Evolutionary conservation across 2,113 vertebrate species (phyloP), one percentile per base, ranked within the genome.

Genomic region (Platycercus adscitus): DNA sequence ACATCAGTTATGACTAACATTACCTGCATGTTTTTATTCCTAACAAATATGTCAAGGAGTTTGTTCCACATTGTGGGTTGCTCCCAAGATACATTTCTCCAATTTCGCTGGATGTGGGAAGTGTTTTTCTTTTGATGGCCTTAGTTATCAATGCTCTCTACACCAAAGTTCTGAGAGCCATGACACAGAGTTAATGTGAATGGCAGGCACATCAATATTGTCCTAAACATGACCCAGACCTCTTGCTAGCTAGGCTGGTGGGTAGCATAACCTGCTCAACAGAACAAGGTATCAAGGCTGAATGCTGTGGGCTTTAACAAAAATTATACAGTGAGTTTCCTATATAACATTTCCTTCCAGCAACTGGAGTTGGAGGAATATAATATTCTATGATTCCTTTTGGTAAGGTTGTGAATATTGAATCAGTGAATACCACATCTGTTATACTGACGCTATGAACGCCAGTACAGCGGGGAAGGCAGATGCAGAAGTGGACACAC

Each of bases 171-270:
- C 16, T 11, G 46, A 58, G 23, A 76, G 18, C 29, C n/a, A 58
- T 0, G 0, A 43, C 17, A 50, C 0, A 1, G 33, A 1, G 13
- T 43, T 80, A 19, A 41, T n/a, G 25, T 31, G 20, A 52, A 66
- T 11, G 17, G 28, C 35, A 55, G 41, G 14, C 10, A 56, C 1
- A 0, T 31, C 31, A 66, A 8, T 49, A 43, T 28, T 71, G 23
- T 26, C 52, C 37, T 80, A 87, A 61, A 49, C 63, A n/a, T 4
- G 23, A 81, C 15, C 12, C 23, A 83, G 63, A 71, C 70, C 11
- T 66, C 50, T 56, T n/a, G 17, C n/a, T 63, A 63, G 33, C 56
- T 28, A 43, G 15, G 13, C 26, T 56, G 33, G 50, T 18, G 41
- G 29, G 33, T 21, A 56, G 77, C 68, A 21, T 10, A 8, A 55